phyloP scores from a whole-genome alignment of 2,113 vertebrate species.

The Heliornis fulica region DNA sequence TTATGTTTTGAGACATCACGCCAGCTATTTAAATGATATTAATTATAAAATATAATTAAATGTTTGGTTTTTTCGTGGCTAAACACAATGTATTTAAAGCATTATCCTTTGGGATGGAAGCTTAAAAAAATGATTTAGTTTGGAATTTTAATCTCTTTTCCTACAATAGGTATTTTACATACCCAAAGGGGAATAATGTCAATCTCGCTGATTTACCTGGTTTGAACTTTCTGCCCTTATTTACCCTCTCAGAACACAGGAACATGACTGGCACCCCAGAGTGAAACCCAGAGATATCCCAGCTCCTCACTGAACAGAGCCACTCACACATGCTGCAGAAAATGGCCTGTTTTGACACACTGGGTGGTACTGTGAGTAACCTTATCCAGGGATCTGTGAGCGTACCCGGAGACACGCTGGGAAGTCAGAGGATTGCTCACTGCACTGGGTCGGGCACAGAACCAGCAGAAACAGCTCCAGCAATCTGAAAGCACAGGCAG shows the following conservation, averaged over 20 bases:
- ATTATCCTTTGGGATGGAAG: slow-evolving; percentile 11
- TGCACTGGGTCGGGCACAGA: neutral
- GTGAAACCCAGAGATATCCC: neutral
- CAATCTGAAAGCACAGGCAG: neutral
- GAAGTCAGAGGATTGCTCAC: neutral
- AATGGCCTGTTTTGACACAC: neutral
- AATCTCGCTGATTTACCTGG: neutral
- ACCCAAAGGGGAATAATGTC: neutral
- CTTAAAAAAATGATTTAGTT: neutral
- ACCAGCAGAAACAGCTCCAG: neutral
- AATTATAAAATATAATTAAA: neutral
- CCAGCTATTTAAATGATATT: neutral
- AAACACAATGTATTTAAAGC: slow-evolving; percentile 8
- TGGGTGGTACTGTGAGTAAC: neutral
- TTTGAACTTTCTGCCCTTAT: neutral
- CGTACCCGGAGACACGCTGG: neutral
- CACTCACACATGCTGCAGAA: neutral
- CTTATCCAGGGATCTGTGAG: neutral
- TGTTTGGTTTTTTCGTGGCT: neutral
- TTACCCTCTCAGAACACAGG: neutral
- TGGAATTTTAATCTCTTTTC: slow-evolving; percentile 31
- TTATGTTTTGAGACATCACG: neutral
- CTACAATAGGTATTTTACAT: neutral
- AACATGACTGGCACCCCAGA: neutral
- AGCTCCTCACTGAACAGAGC: neutral